Evolutionary conservation across 2,113 vertebrate species (phyloP), one percentile per base, ranked within the genome.

Genomic region (Macquaria australasica): DNA sequence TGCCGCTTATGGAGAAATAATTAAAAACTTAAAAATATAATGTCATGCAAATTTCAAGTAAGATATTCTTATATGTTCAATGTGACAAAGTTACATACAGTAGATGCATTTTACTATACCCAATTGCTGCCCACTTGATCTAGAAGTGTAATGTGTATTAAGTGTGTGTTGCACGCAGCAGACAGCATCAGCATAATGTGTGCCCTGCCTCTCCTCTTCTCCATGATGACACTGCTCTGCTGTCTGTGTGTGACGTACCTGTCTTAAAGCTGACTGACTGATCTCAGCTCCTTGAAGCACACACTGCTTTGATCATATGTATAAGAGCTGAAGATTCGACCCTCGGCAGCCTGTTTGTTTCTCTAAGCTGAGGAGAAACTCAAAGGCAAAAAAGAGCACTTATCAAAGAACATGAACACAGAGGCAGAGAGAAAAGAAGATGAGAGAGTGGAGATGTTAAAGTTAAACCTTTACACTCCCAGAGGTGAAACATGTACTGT

Each of bases 291-390:
- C 59, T 60, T 28, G 45, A 39, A 60, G 66, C 64, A 39, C 70
- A 69, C 75, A 12, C 39, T 8, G 80, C 86, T 88, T 88, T 90
- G 79, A 87, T 90, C 77, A 56, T n/a, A n/a, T 3, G 50, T 71
- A 78, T 85, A 63, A 59, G 63, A 71, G 80, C 68, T 50, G 79
- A 76, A 79, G 68, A 70, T 60, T 78, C 53, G 64, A 59, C 50
- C 51, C 63, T 50, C 14, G 25, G 60, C 72, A 56, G 69, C 51
- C 20, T 51, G 77, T 83, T 86, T 86, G 73, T 86, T 88, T 87
- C 82, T 77, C 66, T 78, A 56, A 86, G 72, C 84, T 71, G 58
- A 77, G 50, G 73, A 82, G 77, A 68, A 77, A 41, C 63, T 56
- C 21, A 8, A 21, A 67, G 28, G 66, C 15, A 45, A 34, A 41